Base-by-base conservation (phyloP, 2,888 invertebrate genomes). In the Cerceris ruficornis region DNA sequence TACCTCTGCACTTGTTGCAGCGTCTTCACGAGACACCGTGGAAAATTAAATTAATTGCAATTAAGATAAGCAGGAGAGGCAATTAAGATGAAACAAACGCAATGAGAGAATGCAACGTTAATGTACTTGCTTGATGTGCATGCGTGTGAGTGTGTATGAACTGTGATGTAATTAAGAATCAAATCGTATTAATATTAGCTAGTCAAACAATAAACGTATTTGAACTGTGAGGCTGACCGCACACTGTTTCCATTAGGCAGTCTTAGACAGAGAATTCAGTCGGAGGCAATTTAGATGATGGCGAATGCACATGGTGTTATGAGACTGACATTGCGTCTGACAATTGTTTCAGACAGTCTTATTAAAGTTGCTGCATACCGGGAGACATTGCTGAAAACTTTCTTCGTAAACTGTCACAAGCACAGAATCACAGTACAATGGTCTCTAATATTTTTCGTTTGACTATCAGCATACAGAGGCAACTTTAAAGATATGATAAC, bases 111-210 rank as follows among this genome's bases (percentile, higher is more conserved):
- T 46, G 52, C 39, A 28, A n/a, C 6, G 28, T 62, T 50, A 50
- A 62, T 62, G 50, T 62, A 28, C 28, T 28, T 28, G 28, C 28
- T 28, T 28, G 28, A 28, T 28, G 28, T 28, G 28, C 28, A 28
- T 28, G 28, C 62, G 50, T 52, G 50, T 62, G n/a, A 28, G 49
- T 62, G 50, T 50, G 62, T 62, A 52, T 50, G 50, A 50, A 62
- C 62, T 62, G 62, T 62, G 62, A 62, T 62, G 28, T 62, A 62
- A 62, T 52, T 62, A 62, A 62, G 62, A 50, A 50, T 49, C 62
- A 13, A 50, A 17, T 14, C 28, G 50, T 62, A 49, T 62, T 17
- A 62, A 62, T 49, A 50, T 62, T 62, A 62, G 52, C 6, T 28
- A 41, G 13, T n/a, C 28, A 62, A n/a, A 61, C 15, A 50, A 28